Conservation (phyloP, 2,113 vertebrate genomes). For the Erpornis zantholeuca region DNA sequence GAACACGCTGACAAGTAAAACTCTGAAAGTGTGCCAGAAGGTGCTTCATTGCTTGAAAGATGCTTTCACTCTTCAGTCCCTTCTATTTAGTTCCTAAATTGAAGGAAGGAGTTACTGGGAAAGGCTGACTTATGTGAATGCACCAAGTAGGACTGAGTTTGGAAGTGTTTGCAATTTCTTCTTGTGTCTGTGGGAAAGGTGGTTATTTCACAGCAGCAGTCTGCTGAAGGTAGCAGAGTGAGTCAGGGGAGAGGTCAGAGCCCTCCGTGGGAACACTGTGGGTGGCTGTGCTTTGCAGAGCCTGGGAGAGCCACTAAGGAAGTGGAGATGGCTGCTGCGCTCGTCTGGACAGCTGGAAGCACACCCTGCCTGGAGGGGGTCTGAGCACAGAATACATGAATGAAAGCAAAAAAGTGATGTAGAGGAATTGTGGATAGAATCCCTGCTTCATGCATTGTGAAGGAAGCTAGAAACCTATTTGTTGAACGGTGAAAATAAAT, state of each 20-base stretch:
- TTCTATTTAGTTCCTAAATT: background rate
- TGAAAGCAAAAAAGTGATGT: rapidly evolving
- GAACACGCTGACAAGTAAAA: background rate
- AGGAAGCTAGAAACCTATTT: background rate
- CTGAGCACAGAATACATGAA: background rate
- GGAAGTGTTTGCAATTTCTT: background rate
- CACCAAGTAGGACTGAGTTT: background rate
- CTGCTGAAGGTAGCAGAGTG: constrained; percentile 2
- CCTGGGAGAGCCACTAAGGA: background rate
- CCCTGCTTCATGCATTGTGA: background rate
- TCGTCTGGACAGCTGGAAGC: background rate
- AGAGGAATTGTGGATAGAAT: background rate
- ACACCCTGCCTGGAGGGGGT: background rate
- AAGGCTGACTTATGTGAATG: background rate
- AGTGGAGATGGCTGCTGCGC: background rate
- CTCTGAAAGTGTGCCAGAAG: background rate
- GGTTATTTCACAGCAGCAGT: background rate
- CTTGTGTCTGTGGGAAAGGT: background rate
- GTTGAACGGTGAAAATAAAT: background rate
- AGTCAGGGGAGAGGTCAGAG: constrained; percentile 10
- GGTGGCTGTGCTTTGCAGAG: background rate
- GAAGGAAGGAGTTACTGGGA: background rate
- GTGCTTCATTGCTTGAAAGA: background rate
- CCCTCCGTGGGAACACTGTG: background rate
- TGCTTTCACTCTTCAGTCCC: background rate